phyloP scores from a whole-genome alignment of 2,888 invertebrate genomes.

The Stratiomys singularior region DNA sequence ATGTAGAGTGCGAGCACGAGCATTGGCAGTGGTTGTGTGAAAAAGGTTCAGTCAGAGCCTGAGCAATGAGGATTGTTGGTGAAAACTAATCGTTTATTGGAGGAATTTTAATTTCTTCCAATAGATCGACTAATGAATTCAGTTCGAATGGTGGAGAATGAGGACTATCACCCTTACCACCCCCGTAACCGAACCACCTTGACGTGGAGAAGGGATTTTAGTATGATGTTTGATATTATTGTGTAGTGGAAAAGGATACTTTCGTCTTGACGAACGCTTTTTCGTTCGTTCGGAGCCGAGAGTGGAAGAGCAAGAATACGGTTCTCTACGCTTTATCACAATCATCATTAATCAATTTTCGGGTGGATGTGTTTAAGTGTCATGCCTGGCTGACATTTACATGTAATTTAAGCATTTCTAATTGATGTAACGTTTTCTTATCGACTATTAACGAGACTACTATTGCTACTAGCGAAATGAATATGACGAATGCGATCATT shows the following conservation, averaged over 20 bases:
- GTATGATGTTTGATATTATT: constrained; percentile 5
- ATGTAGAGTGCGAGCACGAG: not conserved
- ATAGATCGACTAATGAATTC: constrained; percentile 43
- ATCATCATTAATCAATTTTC: constrained; percentile 27
- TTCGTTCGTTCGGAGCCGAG: not conserved
- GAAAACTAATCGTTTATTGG: constrained; percentile 42
- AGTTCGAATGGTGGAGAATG: not conserved
- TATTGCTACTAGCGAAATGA: too few relatives aligned
- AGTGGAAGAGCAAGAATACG: not conserved
- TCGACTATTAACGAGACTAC: too few relatives aligned
- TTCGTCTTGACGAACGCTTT: not conserved
- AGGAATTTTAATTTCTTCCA: constrained; percentile 46
- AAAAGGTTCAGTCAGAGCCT: not conserved
- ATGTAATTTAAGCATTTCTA: constrained; percentile 19
- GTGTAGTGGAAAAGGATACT: not conserved
- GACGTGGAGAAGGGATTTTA: not conserved
- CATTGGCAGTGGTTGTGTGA: not conserved
- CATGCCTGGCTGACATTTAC: not conserved
- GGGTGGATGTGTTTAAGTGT: constrained; percentile 24
- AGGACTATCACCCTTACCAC: not conserved
- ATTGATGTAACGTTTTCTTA: constrained; percentile 2
- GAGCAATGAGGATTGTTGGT: constrained; percentile 13
- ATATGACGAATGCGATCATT: too few relatives aligned
- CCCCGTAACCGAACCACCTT: not conserved
- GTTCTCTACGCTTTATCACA: not conserved